Base-by-base conservation (phyloP, 2,113 vertebrate genomes). In the Calypte anna region DNA sequence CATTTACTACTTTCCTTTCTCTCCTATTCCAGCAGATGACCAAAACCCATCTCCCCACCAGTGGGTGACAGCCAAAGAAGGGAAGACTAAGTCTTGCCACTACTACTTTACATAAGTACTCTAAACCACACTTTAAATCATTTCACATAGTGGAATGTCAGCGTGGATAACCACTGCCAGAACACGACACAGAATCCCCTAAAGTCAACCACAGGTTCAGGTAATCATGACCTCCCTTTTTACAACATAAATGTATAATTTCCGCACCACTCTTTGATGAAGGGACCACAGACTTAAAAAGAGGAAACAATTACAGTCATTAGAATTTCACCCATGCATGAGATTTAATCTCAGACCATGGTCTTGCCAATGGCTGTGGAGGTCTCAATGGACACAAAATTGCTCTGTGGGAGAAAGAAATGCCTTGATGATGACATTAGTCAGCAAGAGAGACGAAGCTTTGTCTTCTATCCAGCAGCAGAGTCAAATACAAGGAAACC, bases 261-360 rank as follows among this genome's bases (percentile, higher is more conserved):
- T 97, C 96, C 96, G 93, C 91, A 91, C 75, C 61, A 59, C 83
- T 88, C 96, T 98, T 91, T 97, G 94, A 96, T 97, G 93, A 94
- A 8, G 70, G 96, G 95, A 91, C 94, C 86, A 86, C 95, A 96
- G 88, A 95, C 94, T 87, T 86, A 61, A 86, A 93, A 96, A 97
- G 94, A 97, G 97, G 96, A 97, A 97, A 96, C 93, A 96, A 96
- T 97, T 97, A 96, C 95, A 90, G 95, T 93, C 91, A 90, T 90
- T 90, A 96, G 94, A 94, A 92, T 91, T 96, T 94, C 96, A 96
- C 95, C 96, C 96, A 94, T 96, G 87, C 76, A 89, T 86, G 70
- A 96, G 95, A 97, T 96, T 94, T 95, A 94, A 96, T 95, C 97
- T 95, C 91, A 48, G 91, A 82, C 92, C 75, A 74, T 43, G 77